phyloP scores from a whole-genome alignment of 2,797 vertebrate genomes.

The Anomalospiza imberbis region DNA sequence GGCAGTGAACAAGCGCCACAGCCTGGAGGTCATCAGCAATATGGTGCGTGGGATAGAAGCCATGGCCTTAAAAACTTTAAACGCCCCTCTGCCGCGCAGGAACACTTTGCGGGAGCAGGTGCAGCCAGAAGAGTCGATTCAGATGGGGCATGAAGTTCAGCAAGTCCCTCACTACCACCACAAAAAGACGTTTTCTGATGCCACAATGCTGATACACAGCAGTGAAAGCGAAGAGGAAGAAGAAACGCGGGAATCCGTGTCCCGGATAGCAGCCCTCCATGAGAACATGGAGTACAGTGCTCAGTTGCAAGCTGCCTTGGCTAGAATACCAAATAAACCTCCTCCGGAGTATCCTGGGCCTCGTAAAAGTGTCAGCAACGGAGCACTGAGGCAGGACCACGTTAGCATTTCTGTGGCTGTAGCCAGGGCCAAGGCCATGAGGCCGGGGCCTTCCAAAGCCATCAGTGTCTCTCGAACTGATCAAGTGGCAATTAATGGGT shows the following conservation, averaged over 20 bases:
- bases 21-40: conserved; percentile 91
- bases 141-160: conserved; percentile 73
- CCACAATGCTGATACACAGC: conserved; percentile 96
- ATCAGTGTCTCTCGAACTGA: conserved; percentile 82
- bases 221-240: conserved; percentile 93
- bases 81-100: conserved; percentile 83
- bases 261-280: conserved; percentile 82
- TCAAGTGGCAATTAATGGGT: conserved; percentile 79
- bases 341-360: conserved; percentile 94
- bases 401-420: conserved; percentile 69
- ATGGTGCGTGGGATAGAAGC: conserved; percentile 86
- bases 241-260: conserved; percentile 78
- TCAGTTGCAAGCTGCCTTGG: conserved; percentile 92
- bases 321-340: conserved; percentile 94
- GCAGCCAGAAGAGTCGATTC: conserved; percentile 72
- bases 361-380: conserved; percentile 81
- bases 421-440: conserved; percentile 72
- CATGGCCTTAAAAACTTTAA: conserved; percentile 84
- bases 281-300: conserved; percentile 85
- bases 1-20: conserved; percentile 88
- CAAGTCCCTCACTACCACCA: conserved; percentile 83
- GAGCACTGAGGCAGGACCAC: conserved; percentile 79
- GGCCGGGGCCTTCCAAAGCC: conserved; percentile 76
- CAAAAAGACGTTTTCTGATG: conserved; percentile 91
- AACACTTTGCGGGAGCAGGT: conserved; percentile 88